Conservation (phyloP, 2,888 invertebrate genomes). For the Cacoxenus indagator region DNA sequence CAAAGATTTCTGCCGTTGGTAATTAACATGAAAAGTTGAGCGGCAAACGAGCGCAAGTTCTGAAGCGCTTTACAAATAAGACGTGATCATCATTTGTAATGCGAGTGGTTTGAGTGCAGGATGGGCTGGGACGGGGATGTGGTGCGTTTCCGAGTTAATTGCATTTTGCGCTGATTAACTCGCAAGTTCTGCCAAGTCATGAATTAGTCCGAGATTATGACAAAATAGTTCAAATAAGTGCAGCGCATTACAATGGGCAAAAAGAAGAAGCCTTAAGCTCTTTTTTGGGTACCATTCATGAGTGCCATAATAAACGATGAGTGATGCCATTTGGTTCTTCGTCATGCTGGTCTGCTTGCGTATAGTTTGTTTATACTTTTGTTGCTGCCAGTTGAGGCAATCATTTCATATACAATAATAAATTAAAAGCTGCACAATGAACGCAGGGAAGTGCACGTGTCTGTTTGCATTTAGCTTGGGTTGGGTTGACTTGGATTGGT, state of each 20-base stretch:
- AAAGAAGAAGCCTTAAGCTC: no score
- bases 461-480: background rate
- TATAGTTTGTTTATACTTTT: background rate
- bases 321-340: no score
- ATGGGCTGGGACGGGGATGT: background rate
- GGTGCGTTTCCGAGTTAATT: background rate
- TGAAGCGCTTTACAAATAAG: constrained; percentile 12
- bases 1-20: background rate
- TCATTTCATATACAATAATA: constrained; percentile 1
- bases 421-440: background rate
- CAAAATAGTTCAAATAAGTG: background rate
- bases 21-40: constrained; percentile 9
- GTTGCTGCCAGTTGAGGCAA: constrained; percentile 2
- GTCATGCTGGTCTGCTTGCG: no score
- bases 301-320: no score
- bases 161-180: constrained; percentile 3
- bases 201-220: background rate
- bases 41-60: background rate
- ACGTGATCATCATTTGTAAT: constrained; percentile 17
- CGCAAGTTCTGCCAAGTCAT: background rate
- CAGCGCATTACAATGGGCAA: background rate
- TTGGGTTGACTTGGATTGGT: background rate
- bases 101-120: background rate
- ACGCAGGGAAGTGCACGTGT: constrained; percentile 14
- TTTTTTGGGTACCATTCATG: no score